phyloP scores from a whole-genome alignment of 2,797 vertebrate species.

The Atherinosoma microstoma region DNA sequence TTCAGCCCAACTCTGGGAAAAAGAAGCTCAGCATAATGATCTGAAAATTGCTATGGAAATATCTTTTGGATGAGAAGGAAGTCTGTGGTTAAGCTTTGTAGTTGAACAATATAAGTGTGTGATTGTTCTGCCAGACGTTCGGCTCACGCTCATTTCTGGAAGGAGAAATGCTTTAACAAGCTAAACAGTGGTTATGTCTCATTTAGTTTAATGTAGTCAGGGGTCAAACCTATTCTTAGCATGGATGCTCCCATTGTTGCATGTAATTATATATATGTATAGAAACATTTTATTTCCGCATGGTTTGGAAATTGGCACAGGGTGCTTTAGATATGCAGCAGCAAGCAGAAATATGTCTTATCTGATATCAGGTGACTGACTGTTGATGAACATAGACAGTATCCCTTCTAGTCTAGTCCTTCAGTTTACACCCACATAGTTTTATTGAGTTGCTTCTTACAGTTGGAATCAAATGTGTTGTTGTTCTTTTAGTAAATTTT shows the following conservation, averaged over 20 bases:
- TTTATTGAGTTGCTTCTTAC: neutral
- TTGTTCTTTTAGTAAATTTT: neutral
- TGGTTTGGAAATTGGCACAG: neutral
- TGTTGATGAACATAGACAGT: neutral
- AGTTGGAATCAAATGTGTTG: neutral
- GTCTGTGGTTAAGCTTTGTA: constrained; percentile 37
- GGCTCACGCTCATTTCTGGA: constrained; percentile 18
- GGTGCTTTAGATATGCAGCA: neutral
- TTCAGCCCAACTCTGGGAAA: constrained; percentile 3
- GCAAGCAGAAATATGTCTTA: neutral
- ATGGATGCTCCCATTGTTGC: constrained; percentile 5
- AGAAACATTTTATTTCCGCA: neutral
- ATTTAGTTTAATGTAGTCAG: constrained; percentile 5
- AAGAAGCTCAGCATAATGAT: constrained; percentile 1
- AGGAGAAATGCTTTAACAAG: constrained; percentile 12
- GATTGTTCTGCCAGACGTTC: constrained; percentile 55
- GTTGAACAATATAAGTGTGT: constrained; percentile 31
- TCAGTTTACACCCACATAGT: neutral
- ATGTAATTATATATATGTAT: constrained; percentile 3
- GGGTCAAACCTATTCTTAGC: constrained; percentile 8
- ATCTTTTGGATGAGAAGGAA: constrained; percentile 40
- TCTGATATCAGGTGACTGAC: neutral
- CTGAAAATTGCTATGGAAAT: constrained; percentile 20
- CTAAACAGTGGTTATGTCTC: constrained; percentile 21
- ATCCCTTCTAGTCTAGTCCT: neutral